These are phyloP conservation scores for Ctenicera cuprea DNA, from an alignment of 2,888 invertebrate genomes.

Conservation along the genomic window DNA sequence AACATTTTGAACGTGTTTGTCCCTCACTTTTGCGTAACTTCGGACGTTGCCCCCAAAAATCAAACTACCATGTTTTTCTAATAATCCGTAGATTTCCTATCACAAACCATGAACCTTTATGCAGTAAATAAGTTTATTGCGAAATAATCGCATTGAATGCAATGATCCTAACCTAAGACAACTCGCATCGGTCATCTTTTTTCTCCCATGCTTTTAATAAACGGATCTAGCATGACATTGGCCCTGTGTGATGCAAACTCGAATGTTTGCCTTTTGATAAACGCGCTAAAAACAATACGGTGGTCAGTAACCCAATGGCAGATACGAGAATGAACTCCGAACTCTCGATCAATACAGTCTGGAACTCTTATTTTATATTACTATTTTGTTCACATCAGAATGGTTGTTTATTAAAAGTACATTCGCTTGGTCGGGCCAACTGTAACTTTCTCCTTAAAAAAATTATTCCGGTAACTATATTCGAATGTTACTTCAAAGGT, in stretches of 20 bases:
- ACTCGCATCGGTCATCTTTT: neutral
- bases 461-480: constrained; percentile 2
- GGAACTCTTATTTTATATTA: constrained; percentile 47
- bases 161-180: constrained; percentile 51
- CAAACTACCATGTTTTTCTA: constrained; percentile 43
- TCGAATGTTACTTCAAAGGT: constrained; percentile 19
- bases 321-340: constrained; percentile 61
- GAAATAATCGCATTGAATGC: constrained; percentile 41
- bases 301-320: constrained; percentile 62
- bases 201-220: constrained; percentile 16
- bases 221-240: constrained; percentile 40
- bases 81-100: constrained; percentile 35
- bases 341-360: constrained; percentile 59
- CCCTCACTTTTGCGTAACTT: constrained; percentile 27
- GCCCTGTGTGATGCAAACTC: constrained; percentile 35
- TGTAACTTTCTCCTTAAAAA: constrained; percentile 13
- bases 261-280: constrained; percentile 37
- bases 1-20: constrained; percentile 44
- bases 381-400: constrained; percentile 23
- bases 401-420: neutral
- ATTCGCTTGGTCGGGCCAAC: neutral
- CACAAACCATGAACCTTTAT: constrained; percentile 53
- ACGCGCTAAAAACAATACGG: constrained; percentile 44
- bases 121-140: constrained; percentile 52
- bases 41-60: constrained; percentile 41